Percentiles rank a stretch among this genome's conserved stretches.
phyloP scores from a whole-genome alignment of 2,888 invertebrate genomes.

The Spodoptera exigua region DNA sequence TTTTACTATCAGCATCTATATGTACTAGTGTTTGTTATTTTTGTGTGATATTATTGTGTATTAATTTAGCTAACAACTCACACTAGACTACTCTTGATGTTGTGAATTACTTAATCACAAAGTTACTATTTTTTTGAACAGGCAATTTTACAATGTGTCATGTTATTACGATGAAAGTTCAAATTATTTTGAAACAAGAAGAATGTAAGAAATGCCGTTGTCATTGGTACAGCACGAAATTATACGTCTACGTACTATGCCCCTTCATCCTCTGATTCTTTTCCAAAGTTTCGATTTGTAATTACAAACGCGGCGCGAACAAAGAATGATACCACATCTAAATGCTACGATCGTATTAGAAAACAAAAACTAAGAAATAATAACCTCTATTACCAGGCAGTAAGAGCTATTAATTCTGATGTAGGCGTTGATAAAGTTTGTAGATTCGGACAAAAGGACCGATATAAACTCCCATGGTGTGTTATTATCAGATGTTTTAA shows the following conservation, averaged over 20 bases:
- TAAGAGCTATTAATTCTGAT: conserved; percentile 13
- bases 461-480: conserved; percentile 61
- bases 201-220: conserved; percentile 25
- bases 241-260: conserved; percentile 56
- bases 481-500: conserved; percentile 67
- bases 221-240: conserved; percentile 54
- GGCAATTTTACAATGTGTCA: background rate
- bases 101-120: too few species aligned
- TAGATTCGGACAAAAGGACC: conserved; percentile 52
- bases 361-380: conserved; percentile 10
- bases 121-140: too few species aligned
- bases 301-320: conserved; percentile 66
- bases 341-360: conserved; percentile 16
- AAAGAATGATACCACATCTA: conserved; percentile 56
- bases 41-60: too few species aligned
- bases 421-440: conserved; percentile 17
- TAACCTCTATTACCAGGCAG: conserved; percentile 18
- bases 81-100: too few species aligned
- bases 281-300: conserved; percentile 64
- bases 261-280: conserved; percentile 59
- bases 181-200: conserved; percentile 23
- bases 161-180: conserved; percentile 2
- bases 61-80: too few species aligned
- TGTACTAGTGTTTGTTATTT: too few species aligned
- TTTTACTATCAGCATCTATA: too few species aligned